These are phyloP conservation scores for Rotaria sp. DNA, from an alignment of 2,888 invertebrate genomes.

Conservation along the genomic window DNA sequence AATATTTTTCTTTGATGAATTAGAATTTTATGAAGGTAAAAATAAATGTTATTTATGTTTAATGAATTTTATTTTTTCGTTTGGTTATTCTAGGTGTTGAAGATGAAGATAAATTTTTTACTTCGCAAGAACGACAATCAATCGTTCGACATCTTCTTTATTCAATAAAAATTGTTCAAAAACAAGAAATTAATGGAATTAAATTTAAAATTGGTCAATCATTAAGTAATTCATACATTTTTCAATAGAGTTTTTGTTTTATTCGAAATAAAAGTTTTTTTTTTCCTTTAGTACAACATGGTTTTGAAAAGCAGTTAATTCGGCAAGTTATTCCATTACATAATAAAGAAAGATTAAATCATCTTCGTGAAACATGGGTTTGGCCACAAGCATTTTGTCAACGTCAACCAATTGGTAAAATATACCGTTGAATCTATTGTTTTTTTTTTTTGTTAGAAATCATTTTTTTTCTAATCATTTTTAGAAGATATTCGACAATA, in stretches of 20 bases:
- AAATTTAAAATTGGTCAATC: slow-evolving; percentile 29
- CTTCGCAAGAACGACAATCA: slow-evolving; percentile 82
- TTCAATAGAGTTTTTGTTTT: no score
- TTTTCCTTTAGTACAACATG: slow-evolving; percentile 23
- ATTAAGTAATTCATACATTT: slow-evolving; percentile 26
- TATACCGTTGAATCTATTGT: no score
- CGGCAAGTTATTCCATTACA: slow-evolving; percentile 75
- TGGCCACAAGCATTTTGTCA: slow-evolving; percentile 67
- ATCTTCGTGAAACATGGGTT: slow-evolving; percentile 70
- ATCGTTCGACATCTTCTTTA: slow-evolving; percentile 77
- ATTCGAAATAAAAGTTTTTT: background rate
- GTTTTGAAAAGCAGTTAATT: slow-evolving; percentile 26
- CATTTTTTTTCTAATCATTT: background rate
- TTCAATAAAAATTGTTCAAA: slow-evolving; percentile 38
- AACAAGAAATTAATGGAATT: slow-evolving; percentile 24
- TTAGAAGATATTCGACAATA: slow-evolving; percentile 63
- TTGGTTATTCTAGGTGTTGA: slow-evolving; percentile 49
- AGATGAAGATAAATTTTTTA: slow-evolving; percentile 66
- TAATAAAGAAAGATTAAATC: slow-evolving; percentile 69
- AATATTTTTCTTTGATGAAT: slow-evolving; percentile 78
- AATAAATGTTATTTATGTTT: background rate
- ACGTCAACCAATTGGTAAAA: slow-evolving; percentile 67
- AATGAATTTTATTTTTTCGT: no score
- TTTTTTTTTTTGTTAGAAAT: no score
- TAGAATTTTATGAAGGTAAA: slow-evolving; percentile 70